Conservation (phyloP, 2,888 invertebrate species). For the Ferrisia virgata region DNA sequence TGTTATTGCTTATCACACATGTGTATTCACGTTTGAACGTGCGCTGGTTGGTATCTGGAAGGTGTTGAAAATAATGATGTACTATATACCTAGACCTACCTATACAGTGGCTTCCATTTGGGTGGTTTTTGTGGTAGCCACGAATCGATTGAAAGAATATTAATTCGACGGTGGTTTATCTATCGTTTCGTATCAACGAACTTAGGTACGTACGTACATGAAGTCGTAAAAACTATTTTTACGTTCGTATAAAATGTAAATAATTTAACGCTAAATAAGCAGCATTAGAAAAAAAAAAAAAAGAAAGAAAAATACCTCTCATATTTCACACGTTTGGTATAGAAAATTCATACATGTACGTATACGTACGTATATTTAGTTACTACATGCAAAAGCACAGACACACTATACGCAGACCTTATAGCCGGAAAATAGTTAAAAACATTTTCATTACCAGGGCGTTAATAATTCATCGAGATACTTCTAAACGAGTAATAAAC, state of each 20-base stretch:
- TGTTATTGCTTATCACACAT: constrained; percentile 9
- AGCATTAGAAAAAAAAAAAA: too few species aligned
- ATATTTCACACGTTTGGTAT: too few species aligned
- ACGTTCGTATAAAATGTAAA: not conserved
- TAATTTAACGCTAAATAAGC: not conserved
- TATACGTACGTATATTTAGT: too few species aligned
- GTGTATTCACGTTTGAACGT: not conserved
- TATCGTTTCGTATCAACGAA: not conserved
- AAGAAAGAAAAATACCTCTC: too few species aligned
- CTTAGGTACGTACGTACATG: not conserved
- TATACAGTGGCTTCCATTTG: not conserved
- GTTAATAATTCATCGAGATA: not conserved
- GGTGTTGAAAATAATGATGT: not conserved
- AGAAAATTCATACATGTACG: too few species aligned
- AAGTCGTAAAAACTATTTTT: not conserved
- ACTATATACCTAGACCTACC: too few species aligned
- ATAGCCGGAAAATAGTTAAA: constrained; percentile 20
- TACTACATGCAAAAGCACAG: too few species aligned
- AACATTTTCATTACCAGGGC: constrained; percentile 21
- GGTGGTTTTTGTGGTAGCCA: not conserved
- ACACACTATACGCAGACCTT: not conserved
- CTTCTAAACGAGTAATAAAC: constrained; percentile 31
- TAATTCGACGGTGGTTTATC: not conserved
- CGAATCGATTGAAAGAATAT: not conserved
- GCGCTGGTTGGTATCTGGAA: not conserved